Evolutionary conservation across 2,888 invertebrate species (phyloP).

Genomic region (Cataglyphis altisquamis): DNA sequence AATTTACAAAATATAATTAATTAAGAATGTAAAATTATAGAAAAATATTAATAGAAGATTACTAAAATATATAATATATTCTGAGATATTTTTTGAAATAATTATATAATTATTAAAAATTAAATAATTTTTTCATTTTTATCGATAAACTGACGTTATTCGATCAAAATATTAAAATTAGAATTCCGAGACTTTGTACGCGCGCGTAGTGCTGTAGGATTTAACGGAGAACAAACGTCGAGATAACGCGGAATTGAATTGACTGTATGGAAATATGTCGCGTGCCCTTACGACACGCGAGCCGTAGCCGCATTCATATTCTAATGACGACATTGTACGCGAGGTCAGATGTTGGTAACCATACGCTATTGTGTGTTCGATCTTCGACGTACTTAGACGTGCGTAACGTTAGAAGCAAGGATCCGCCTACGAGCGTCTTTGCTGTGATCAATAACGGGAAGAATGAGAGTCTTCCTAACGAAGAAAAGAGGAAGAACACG

Average conservation of each 20-base stretch:
- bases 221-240: slow-evolving; percentile 56
- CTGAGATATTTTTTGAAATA: not conserved
- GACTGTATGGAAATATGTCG: slow-evolving; percentile 75
- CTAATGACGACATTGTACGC: slow-evolving; percentile 83
- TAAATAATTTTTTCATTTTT: not conserved
- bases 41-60: not conserved
- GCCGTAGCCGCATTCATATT: slow-evolving; percentile 82
- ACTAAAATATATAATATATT: not conserved
- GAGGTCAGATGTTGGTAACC: slow-evolving; percentile 84
- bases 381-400: slow-evolving; percentile 69
- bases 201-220: slow-evolving; percentile 1
- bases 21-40: not conserved
- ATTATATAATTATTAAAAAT: not conserved
- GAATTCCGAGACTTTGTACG: not conserved
- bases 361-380: slow-evolving; percentile 80
- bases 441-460: slow-evolving; percentile 46
- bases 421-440: slow-evolving; percentile 83
- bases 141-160: not conserved
- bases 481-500: slow-evolving; percentile 44
- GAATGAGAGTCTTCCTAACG: slow-evolving; percentile 46
- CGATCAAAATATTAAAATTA: not conserved
- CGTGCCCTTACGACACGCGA: slow-evolving; percentile 78
- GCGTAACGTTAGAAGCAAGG: slow-evolving; percentile 79
- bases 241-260: slow-evolving; percentile 61
- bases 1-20: slow-evolving; percentile 3